These are phyloP conservation scores for Tinea trinotella DNA, from an alignment of 2,888 invertebrate species.

Conservation along the genomic window DNA sequence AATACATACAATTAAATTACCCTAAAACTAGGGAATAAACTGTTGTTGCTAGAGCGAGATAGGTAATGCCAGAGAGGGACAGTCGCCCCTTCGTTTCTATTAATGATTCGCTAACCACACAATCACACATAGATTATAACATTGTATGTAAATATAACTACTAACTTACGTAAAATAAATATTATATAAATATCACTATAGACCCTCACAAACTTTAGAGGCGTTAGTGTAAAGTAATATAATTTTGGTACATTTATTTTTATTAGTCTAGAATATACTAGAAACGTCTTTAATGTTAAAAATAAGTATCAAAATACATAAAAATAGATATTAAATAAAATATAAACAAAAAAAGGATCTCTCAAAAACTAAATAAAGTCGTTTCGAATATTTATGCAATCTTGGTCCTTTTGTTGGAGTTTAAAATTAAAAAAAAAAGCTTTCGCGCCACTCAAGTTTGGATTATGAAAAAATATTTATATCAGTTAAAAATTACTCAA, in stretches of 20 bases:
- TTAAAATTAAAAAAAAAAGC: neutral
- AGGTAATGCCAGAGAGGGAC: neutral
- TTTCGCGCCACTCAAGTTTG: constrained; percentile 2
- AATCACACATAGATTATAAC: no score
- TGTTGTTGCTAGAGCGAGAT: neutral
- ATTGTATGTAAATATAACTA: no score
- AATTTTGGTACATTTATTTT: neutral
- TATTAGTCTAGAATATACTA: neutral
- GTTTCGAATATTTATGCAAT: neutral
- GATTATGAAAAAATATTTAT: neutral
- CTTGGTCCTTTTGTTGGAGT: constrained; percentile 4
- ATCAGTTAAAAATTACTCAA: neutral
- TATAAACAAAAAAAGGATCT: neutral
- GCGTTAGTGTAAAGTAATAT: no score
- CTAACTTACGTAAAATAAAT: no score
- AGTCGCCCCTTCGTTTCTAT: neutral
- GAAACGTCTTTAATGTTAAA: neutral
- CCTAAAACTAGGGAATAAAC: no score
- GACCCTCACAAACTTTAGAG: no score
- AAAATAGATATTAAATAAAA: neutral
- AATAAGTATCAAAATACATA: neutral
- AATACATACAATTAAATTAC: no score
- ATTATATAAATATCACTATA: no score
- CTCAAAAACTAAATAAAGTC: constrained; percentile 1
- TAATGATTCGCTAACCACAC: no score